Percentiles rank a stretch among this genome's conserved stretches.
phyloP scores from a whole-genome alignment of 2,797 vertebrate species.

The Rhynchonycteris naso region DNA sequence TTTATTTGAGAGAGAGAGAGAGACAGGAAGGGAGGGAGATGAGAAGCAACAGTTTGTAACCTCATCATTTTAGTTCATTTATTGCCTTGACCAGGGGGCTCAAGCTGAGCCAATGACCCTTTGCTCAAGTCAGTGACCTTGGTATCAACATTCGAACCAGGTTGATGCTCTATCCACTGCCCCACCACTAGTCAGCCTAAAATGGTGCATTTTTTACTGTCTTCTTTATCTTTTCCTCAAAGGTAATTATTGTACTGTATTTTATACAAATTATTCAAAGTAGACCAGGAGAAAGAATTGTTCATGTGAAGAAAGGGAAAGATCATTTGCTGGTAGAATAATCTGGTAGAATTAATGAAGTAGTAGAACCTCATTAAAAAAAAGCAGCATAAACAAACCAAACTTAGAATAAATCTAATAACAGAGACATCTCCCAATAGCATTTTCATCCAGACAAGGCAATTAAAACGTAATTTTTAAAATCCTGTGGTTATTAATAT shows the following conservation, averaged over 20 bases:
- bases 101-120: too few relatives aligned
- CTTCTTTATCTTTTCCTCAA: background rate
- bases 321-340: background rate
- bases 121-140: too few relatives aligned
- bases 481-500: background rate
- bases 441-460: background rate
- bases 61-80: too few relatives aligned
- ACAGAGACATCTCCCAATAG: background rate
- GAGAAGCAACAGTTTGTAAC: too few relatives aligned
- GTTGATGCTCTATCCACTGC: too few relatives aligned
- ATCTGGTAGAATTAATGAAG: background rate
- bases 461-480: background rate
- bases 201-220: background rate
- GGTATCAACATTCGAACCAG: too few relatives aligned
- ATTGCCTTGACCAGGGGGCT: too few relatives aligned
- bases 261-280: conserved; percentile 35
- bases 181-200: background rate
- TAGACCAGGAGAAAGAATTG: background rate
- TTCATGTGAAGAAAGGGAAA: background rate
- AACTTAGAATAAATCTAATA: background rate
- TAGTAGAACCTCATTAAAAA: background rate
- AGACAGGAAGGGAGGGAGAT: too few relatives aligned
- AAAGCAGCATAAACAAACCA: conserved; percentile 11
- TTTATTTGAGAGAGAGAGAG: too few relatives aligned
- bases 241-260: background rate